Conservation (phyloP, 2,113 vertebrate genomes). For the Galeopterus variegatus region DNA sequence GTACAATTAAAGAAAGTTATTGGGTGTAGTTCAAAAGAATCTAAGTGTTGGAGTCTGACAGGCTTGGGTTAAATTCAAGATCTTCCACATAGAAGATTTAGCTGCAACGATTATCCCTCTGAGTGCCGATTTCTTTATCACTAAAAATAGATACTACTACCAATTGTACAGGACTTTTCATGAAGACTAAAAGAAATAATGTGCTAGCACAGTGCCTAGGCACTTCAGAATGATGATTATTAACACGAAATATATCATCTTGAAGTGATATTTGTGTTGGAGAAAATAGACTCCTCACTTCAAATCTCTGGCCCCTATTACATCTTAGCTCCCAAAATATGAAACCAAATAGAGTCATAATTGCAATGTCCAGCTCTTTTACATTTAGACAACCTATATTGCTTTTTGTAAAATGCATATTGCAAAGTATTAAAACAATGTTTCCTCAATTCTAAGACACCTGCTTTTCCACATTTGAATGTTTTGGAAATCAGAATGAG, state of each 20-base stretch:
- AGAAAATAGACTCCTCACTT: not conserved
- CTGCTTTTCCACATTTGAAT: slow-evolving; percentile 56
- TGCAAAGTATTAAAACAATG: not conserved
- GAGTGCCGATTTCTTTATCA: not conserved
- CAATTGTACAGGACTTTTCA: not conserved
- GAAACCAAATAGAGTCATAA: not conserved
- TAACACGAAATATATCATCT: not conserved
- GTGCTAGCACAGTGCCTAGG: not conserved
- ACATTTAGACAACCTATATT: not conserved
- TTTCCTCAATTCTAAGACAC: not conserved
- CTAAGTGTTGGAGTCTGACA: not conserved
- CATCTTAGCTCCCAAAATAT: slow-evolving; percentile 12
- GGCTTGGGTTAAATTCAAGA: slow-evolving; percentile 14
- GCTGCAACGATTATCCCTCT: not conserved
- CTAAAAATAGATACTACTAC: not conserved
- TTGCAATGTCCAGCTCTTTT: not conserved
- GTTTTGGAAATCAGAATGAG: slow-evolving; percentile 63
- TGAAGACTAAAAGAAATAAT: not conserved
- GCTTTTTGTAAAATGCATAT: slow-evolving; percentile 19
- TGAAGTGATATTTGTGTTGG: not conserved
- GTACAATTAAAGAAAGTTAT: not conserved
- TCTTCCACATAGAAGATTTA: not conserved
- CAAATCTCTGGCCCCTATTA: not conserved
- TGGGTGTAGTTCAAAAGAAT: not conserved
- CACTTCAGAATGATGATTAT: not conserved